Evolutionary conservation across 2,797 vertebrate species (phyloP), one percentile per base, ranked within the genome.

Genomic region (Oreonectes daqikongensis): DNA sequence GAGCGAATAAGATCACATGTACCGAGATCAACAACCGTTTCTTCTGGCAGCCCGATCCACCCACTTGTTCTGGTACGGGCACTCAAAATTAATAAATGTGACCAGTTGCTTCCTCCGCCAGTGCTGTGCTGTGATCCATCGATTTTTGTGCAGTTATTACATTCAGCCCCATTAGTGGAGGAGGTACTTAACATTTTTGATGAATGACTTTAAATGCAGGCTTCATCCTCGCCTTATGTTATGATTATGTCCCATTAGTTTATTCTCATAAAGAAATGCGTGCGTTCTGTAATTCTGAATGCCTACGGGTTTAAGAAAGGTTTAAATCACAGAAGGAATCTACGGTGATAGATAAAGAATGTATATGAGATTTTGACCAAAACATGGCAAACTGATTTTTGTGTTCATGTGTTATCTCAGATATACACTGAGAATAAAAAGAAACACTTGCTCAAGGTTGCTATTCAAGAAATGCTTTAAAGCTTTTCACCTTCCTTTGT

Each of bases 21-120:
- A 95, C 98, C 15, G 97, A 98, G 91, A 93, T 98, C n/a, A 95
- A 96, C 72, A 96, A 94, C 69, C 94, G 98, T 59, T 99, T 95
- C 89, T 99, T 99, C 92, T 99, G 98, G 98, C 94, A 99, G 79
- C 98, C 98, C 0, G 96, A 97, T 86, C 97, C 97, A 0, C 98
- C 98, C 0, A 95, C 94, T 6, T 99, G 98, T 89, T 93, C 90
- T 57, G 95, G 95, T 96, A 90, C 64, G 28, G 40, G 11, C 5
- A 10, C 22, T 40, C 44, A 53, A 38, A 55, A 76, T 55, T 40
- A 48, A 46, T 10, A 50, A 40, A 28, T 50, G 15, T 40, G 48
- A 52, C 46, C 8, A n/a, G 40, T 38, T 11, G 26, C 5, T 10
- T 69, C 15, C 38, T 46, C 18, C 35, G 30, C 59, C 22, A 44